Conservation (phyloP, 2,888 invertebrate species). For the Metellina segmentata region DNA sequence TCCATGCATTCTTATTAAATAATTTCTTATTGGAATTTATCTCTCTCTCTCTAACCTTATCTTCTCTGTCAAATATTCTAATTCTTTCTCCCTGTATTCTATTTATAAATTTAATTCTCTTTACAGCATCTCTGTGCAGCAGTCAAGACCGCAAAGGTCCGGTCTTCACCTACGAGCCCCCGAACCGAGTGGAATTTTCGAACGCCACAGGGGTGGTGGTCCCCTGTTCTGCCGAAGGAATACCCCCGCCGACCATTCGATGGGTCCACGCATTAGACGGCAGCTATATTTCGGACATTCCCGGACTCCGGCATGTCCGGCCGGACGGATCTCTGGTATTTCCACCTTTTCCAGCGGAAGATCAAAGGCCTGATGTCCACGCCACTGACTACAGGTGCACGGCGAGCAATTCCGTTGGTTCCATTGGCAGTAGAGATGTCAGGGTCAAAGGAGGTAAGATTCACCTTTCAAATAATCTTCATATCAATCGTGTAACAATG, state of each 20-base stretch:
- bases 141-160: constrained; percentile 73
- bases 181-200: constrained; percentile 77
- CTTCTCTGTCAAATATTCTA: not conserved
- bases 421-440: constrained; percentile 94
- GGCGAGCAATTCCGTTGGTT: constrained; percentile 93
- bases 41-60: not conserved
- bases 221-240: constrained; percentile 75
- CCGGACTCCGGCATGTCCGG: constrained; percentile 76
- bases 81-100: not conserved
- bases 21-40: not conserved
- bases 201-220: constrained; percentile 77
- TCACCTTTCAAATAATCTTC: no score
- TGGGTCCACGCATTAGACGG: constrained; percentile 76
- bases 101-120: not conserved
- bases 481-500: no score
- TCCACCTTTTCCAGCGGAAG: constrained; percentile 95
- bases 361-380: constrained; percentile 95
- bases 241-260: constrained; percentile 65
- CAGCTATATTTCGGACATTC: constrained; percentile 71
- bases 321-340: constrained; percentile 93
- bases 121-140: not conserved
- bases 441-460: constrained; percentile 95
- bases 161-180: constrained; percentile 77
- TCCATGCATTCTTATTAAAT: not conserved
- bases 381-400: constrained; percentile 96